Evolutionary conservation across 2,113 vertebrate species (phyloP).

Genomic region (Dendropsophus ebraccatus): DNA sequence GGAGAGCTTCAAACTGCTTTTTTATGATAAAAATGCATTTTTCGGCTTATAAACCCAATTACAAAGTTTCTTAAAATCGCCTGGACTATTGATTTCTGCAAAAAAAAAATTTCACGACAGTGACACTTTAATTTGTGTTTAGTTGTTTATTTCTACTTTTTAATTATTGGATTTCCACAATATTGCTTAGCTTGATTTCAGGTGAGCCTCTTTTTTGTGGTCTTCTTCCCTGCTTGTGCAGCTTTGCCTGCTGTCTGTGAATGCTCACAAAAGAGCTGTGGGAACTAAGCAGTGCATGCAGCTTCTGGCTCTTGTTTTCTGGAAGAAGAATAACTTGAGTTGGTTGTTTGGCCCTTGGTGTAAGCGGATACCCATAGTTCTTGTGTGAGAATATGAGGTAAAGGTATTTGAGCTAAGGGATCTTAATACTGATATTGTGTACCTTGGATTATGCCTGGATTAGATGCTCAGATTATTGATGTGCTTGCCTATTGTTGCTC

Average conservation of each 20-base stretch:
- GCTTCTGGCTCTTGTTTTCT: not conserved
- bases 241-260: not conserved
- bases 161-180: not conserved
- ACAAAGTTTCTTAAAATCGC: too few relatives aligned
- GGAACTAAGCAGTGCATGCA: not conserved
- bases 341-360: not conserved
- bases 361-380: constrained; percentile 28
- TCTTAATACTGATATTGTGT: constrained; percentile 14
- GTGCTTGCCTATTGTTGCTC: not conserved
- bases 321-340: constrained; percentile 1
- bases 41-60: too few relatives aligned
- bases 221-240: not conserved
- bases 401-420: constrained; percentile 2
- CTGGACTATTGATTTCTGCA: too few relatives aligned
- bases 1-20: too few relatives aligned
- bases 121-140: too few relatives aligned
- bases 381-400: constrained; percentile 37
- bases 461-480: constrained; percentile 6
- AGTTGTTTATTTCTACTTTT: too few relatives aligned
- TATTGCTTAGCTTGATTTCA: not conserved
- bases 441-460: not conserved
- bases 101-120: too few relatives aligned
- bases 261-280: not conserved
- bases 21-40: too few relatives aligned
- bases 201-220: not conserved